Conservation (phyloP, 2,113 vertebrate species). For the Aix galericulata region DNA sequence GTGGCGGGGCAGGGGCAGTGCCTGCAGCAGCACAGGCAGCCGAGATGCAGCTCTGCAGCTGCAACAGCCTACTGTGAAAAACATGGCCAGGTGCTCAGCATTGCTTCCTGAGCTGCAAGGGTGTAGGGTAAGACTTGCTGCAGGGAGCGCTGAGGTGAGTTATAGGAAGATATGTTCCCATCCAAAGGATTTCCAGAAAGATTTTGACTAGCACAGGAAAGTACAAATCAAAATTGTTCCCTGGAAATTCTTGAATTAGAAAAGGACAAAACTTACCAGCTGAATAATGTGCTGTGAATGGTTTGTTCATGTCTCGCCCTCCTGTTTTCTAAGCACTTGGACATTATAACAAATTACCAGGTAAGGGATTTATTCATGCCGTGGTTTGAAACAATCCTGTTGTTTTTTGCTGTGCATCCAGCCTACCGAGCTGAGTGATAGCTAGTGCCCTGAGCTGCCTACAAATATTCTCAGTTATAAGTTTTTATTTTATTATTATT, state of each 20-base stretch:
- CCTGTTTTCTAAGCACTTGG: not conserved
- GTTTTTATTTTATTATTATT: not conserved
- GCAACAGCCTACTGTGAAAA: not conserved
- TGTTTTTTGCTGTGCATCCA: not conserved
- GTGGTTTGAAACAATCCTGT: not conserved
- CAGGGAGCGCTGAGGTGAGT: not conserved
- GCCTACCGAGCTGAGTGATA: not conserved
- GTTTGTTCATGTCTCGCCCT: not conserved
- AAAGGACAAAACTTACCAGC: not conserved
- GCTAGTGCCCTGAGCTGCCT: not conserved
- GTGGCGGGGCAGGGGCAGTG: rapidly evolving
- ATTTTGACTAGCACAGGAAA: not conserved
- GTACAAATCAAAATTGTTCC: not conserved
- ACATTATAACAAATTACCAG: not conserved
- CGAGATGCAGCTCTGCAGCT: not conserved
- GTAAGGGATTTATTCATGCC: not conserved
- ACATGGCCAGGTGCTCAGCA: not conserved
- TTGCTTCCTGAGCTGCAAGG: not conserved
- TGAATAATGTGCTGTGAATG: not conserved
- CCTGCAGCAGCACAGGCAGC: not conserved
- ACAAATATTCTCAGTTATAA: not conserved
- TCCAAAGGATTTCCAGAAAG: not conserved
- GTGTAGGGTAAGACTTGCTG: not conserved
- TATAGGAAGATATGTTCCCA: not conserved
- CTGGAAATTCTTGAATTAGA: not conserved